phyloP scores from a whole-genome alignment of 35 echinoderm and acorn worm species.

The Eucidaris tribuloides region DNA sequence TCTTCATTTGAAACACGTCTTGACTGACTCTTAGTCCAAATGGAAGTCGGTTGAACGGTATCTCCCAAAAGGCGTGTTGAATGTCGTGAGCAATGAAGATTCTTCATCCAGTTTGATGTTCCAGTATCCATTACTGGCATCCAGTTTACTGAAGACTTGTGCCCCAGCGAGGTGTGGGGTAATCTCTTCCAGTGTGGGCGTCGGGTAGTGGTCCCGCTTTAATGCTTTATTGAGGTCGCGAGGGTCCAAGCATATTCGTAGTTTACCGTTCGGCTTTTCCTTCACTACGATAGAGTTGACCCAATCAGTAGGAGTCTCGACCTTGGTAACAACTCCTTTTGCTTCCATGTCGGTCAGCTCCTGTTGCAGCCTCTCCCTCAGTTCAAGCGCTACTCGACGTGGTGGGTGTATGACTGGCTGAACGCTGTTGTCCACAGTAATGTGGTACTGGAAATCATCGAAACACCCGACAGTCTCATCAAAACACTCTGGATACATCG shows the following conservation, averaged over 20 bases:
- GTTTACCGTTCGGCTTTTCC: slow-evolving; percentile 29
- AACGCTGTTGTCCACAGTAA: not conserved
- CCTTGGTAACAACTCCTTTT: slow-evolving; percentile 15
- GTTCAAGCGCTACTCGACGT: slow-evolving; percentile 14
- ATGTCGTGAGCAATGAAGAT: slow-evolving; percentile 28
- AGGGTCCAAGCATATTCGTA: slow-evolving; percentile 48
- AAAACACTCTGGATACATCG: too few species aligned
- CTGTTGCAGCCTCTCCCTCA: not conserved
- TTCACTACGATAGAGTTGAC: slow-evolving; percentile 38
- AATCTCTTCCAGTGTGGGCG: slow-evolving; percentile 20
- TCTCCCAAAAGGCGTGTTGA: slow-evolving; percentile 68
- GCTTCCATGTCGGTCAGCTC: slow-evolving; percentile 37
- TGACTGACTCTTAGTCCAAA: slow-evolving; percentile 34
- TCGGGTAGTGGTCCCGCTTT: slow-evolving; percentile 40
- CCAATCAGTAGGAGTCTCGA: slow-evolving; percentile 44
- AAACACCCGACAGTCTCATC: not conserved
- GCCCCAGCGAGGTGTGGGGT: slow-evolving; percentile 6
- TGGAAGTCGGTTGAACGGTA: slow-evolving; percentile 51
- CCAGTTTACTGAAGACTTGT: slow-evolving; percentile 42
- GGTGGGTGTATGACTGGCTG: slow-evolving; percentile 35
- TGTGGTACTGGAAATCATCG: not conserved
- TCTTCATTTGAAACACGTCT: slow-evolving; percentile 33
- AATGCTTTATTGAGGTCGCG: slow-evolving; percentile 51
- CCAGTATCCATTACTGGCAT: slow-evolving; percentile 62
- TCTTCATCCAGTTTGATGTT: slow-evolving; percentile 50